Conservation (phyloP, 2,888 invertebrate genomes). For the Neocrepidodera transversa region DNA sequence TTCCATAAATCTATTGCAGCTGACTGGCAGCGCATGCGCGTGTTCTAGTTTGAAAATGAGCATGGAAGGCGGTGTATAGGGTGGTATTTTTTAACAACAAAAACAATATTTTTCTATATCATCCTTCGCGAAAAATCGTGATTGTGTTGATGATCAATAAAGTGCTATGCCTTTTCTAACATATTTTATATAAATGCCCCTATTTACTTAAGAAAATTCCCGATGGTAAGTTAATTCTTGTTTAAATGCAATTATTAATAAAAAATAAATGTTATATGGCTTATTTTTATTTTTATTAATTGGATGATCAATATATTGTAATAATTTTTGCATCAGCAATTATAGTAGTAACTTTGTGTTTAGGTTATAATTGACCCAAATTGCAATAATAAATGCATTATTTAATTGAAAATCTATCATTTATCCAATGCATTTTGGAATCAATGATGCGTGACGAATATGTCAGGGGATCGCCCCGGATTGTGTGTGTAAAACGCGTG, state of each 20-base stretch:
- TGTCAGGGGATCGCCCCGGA: neutral
- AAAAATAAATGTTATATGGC: conserved; percentile 30
- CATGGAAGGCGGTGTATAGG: conserved; percentile 55
- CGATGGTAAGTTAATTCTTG: conserved; percentile 39
- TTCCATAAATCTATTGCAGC: conserved; percentile 36
- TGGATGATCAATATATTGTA: conserved; percentile 1
- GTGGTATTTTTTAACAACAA: conserved; percentile 52
- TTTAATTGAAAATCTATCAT: neutral
- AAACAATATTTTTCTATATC: conserved; percentile 40
- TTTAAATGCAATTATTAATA: conserved; percentile 36
- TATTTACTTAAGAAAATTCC: conserved; percentile 21
- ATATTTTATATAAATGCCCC: conserved; percentile 19
- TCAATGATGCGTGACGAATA: conserved; percentile 10
- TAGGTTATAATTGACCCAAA: conserved; percentile 32
- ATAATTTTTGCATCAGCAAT: neutral
- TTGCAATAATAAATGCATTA: conserved; percentile 3
- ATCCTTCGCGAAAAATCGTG: conserved; percentile 27
- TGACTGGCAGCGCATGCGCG: conserved; percentile 52
- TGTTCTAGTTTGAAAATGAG: conserved; percentile 55
- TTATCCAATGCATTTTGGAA: conserved; percentile 6
- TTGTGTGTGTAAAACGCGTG: conserved; percentile 5
- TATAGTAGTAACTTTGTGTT: too few relatives aligned
- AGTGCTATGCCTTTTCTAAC: neutral
- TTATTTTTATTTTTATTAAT: conserved; percentile 20
- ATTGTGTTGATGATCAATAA: conserved; percentile 20